These are phyloP conservation scores for Tenrec ecaudatus DNA, from an alignment of 2,113 vertebrate genomes.

Conservation along the genomic window DNA sequence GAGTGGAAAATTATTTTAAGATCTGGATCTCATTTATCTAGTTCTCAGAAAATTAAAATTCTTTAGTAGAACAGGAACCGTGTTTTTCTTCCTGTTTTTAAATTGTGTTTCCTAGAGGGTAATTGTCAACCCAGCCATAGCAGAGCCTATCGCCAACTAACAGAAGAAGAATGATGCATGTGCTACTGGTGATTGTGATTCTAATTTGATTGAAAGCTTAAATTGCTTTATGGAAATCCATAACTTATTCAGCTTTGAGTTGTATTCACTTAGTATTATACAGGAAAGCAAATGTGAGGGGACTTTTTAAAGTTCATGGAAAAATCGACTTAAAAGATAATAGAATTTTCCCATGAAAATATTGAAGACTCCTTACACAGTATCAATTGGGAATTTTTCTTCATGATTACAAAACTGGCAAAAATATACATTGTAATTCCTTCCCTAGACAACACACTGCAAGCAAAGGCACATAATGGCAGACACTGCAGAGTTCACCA, in stretches of 20 bases:
- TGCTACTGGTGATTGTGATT: conserved; percentile 34
- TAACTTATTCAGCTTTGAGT: conserved; percentile 11
- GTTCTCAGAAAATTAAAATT: conserved; percentile 81
- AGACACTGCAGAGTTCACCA: conserved; percentile 1
- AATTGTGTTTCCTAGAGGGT: conserved; percentile 81
- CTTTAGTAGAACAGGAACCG: conserved; percentile 75
- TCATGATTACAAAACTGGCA: conserved; percentile 24
- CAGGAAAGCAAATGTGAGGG: conserved; percentile 44
- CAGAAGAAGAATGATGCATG: conserved; percentile 50
- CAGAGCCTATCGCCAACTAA: conserved; percentile 58
- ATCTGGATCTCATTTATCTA: conserved; percentile 76
- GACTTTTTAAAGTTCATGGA: no score
- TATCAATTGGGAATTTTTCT: conserved; percentile 39
- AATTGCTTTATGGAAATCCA: conserved; percentile 52
- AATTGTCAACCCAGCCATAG: conserved; percentile 71
- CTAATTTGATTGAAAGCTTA: conserved; percentile 56
- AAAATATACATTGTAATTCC: neutral
- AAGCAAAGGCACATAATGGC: conserved; percentile 5
- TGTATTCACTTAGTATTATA: conserved; percentile 44
- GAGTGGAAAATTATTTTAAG: conserved; percentile 81
- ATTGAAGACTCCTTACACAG: neutral
- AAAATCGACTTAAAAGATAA: no score
- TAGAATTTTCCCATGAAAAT: no score
- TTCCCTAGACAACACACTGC: neutral
- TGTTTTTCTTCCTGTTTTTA: conserved; percentile 80